Base-by-base conservation (phyloP, 2,888 invertebrate genomes). In the Panopea generosa region DNA sequence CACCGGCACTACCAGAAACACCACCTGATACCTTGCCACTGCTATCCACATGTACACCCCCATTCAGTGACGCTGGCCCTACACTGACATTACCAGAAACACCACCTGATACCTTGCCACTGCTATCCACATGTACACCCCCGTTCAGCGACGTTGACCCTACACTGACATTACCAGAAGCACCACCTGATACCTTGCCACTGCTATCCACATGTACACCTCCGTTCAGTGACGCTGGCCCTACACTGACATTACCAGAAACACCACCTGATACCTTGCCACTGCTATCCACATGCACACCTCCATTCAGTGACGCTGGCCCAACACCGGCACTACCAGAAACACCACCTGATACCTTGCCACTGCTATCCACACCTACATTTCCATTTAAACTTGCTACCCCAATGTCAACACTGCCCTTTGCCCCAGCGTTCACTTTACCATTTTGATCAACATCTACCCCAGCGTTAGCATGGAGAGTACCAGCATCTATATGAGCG, bases 391-490 rank as follows among this genome's bases (percentile, higher is more conserved):
- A 67, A 60, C 67, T 69, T 9, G 66, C 22, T 27, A 68, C 59
- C 55, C 82, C 82, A 11, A 82, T 40, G 1, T 65, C 62, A 4
- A 63, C 67, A 29, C 61, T 69, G 14, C 61, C 77, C 20, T 59
- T 61, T 2, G 72, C 77, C 14, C 72, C 77, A 22, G 74, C 77
- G 52, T 68, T 67, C 0, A 82, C 75, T 11, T 69, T 66, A 6
- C 75, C 82, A 43, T 82, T 57, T 33, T 72, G 63, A 61, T 82
- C 75, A 16, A 82, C 78, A 43, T 78, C 69, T 2, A 76, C 65
- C 16, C 50, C 38, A 27, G 62, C 74, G 14, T 27, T 43, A 6
- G 61, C 74, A 20, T 74, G 68, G 9, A 74, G 33, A 2, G 74
- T 52, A 11, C 74, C 74, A 7, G 43, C 74, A 38, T 74, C 74